phyloP scores from a whole-genome alignment of 2,888 invertebrate genomes.

The Hofmannophila pseudospretella region DNA sequence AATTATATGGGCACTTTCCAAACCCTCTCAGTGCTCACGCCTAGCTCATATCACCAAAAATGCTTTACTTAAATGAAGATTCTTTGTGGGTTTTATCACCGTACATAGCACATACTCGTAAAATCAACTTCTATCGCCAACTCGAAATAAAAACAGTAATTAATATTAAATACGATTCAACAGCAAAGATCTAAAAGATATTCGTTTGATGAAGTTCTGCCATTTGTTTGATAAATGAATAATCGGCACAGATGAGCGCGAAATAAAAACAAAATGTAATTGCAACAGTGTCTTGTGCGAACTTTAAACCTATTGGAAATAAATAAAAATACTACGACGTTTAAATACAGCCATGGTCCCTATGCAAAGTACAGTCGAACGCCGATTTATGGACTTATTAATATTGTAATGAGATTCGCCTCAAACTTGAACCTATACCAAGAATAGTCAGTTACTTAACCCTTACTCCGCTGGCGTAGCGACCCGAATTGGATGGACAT shows the following conservation, averaged over 20 bases:
- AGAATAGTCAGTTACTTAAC: too few species aligned
- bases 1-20: too few species aligned
- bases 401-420: slow-evolving; percentile 43
- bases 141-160: slow-evolving; percentile 37
- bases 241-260: slow-evolving; percentile 38
- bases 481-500: too few species aligned
- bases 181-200: slow-evolving; percentile 41
- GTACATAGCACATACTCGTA: not conserved
- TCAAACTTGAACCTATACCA: too few species aligned
- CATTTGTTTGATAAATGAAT: slow-evolving; percentile 62
- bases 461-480: too few species aligned
- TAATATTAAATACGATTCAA: slow-evolving; percentile 38
- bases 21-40: too few species aligned
- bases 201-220: slow-evolving; percentile 55
- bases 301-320: slow-evolving; percentile 40
- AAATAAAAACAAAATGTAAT: slow-evolving; percentile 35
- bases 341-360: slow-evolving; percentile 35
- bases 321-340: slow-evolving; percentile 44
- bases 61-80: too few species aligned
- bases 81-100: not conserved
- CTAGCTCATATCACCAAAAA: too few species aligned
- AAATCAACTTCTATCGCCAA: slow-evolving; percentile 21
- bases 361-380: slow-evolving; percentile 35
- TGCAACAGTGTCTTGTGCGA: slow-evolving; percentile 38
- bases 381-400: slow-evolving; percentile 41